phyloP scores from a whole-genome alignment of 1,140 invertebrate genomes.

The Drosophila rhopaloa region DNA sequence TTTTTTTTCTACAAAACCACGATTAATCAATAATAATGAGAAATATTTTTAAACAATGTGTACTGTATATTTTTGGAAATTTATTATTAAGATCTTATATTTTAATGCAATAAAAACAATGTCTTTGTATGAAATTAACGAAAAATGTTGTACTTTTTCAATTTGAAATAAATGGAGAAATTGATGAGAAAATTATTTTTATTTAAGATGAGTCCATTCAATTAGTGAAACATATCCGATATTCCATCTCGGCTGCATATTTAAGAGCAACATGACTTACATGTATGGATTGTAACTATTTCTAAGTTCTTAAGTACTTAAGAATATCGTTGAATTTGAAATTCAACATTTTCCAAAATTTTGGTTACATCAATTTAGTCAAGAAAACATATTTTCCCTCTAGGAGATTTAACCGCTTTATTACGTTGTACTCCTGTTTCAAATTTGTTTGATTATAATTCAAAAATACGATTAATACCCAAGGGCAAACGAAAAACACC shows the following conservation, averaged over 20 bases:
- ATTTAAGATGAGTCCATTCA: neutral
- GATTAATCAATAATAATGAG: constrained; percentile 2
- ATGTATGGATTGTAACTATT: neutral
- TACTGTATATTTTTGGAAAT: constrained; percentile 40
- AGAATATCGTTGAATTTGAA: neutral
- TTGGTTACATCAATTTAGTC: neutral
- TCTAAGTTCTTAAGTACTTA: neutral
- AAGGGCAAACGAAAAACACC: neutral
- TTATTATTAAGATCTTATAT: constrained; percentile 26
- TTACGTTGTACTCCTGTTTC: neutral
- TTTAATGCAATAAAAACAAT: constrained; percentile 40
- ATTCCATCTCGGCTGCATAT: neutral
- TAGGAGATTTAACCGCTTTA: neutral
- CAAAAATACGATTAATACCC: neutral
- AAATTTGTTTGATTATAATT: neutral
- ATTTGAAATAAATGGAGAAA: neutral
- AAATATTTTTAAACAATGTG: constrained; percentile 17
- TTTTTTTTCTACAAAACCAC: constrained; percentile 16
- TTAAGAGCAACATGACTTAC: neutral
- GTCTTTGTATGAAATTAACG: constrained; percentile 16
- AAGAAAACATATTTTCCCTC: neutral
- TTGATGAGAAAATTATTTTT: neutral
- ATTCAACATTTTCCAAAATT: neutral
- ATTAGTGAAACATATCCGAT: neutral
- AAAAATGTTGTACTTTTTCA: neutral